Conservation (phyloP, 1,140 invertebrate genomes). For the Drosophila mauritiana region DNA sequence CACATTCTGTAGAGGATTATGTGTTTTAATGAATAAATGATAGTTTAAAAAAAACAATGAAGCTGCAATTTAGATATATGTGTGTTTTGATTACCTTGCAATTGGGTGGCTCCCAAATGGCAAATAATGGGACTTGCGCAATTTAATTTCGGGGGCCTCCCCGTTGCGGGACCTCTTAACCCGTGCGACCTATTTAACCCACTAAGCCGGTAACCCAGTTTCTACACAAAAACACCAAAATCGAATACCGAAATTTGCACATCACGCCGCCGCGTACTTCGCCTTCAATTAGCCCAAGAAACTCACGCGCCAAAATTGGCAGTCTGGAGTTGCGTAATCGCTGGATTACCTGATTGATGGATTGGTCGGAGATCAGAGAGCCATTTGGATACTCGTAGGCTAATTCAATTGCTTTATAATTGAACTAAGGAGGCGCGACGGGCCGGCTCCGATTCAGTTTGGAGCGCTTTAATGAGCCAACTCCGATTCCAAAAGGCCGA, state of each 20-base stretch:
- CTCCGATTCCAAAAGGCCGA: slow-evolving; percentile 20
- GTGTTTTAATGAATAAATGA: background rate
- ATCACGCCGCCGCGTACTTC: slow-evolving; percentile 61
- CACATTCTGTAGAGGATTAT: background rate
- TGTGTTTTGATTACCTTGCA: background rate
- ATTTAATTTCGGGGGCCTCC: slow-evolving; percentile 6
- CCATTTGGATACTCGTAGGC: slow-evolving; percentile 32
- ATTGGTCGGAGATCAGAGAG: slow-evolving; percentile 52
- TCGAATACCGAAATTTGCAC: slow-evolving; percentile 51
- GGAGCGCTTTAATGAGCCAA: slow-evolving; percentile 67
- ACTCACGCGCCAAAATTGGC: slow-evolving; percentile 69
- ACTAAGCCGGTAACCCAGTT: slow-evolving; percentile 76
- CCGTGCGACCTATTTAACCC: slow-evolving; percentile 55
- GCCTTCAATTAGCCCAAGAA: slow-evolving; percentile 65
- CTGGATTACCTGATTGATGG: slow-evolving; percentile 72
- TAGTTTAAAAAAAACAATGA: background rate
- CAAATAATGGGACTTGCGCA: slow-evolving; percentile 15
- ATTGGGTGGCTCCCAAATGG: background rate
- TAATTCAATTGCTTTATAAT: slow-evolving; percentile 83
- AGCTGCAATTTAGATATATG: background rate
- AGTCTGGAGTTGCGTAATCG: slow-evolving; percentile 66
- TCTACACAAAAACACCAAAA: slow-evolving; percentile 33
- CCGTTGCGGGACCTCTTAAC: slow-evolving; percentile 30
- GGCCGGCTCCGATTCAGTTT: slow-evolving; percentile 29
- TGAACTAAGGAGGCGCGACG: slow-evolving; percentile 75